Conservation (phyloP, 2,797 vertebrate genomes). For the Pangasius djambal region DNA sequence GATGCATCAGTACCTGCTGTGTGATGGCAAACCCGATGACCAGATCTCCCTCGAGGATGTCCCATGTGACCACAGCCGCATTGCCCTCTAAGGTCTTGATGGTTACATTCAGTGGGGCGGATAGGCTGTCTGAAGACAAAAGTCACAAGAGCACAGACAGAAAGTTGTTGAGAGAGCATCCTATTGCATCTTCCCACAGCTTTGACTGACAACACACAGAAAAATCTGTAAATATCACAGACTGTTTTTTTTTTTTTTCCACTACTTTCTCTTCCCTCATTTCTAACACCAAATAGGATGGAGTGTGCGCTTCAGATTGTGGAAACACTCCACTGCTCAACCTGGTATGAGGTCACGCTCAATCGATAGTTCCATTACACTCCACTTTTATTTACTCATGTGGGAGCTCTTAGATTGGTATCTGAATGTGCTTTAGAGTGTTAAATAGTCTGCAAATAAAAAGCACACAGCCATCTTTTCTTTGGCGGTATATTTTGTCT, state of each 20-base stretch:
- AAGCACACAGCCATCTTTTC: not conserved
- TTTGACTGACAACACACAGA: not conserved
- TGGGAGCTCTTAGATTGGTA: slow-evolving; percentile 49
- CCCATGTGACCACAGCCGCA: slow-evolving; percentile 93
- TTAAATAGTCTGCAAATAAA: slow-evolving; percentile 49
- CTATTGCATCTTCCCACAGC: not conserved
- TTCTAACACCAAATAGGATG: slow-evolving; percentile 34
- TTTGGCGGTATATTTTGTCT: slow-evolving; percentile 14
- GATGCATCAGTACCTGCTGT: slow-evolving; percentile 83
- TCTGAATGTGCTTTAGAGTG: slow-evolving; percentile 42
- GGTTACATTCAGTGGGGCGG: slow-evolving; percentile 93
- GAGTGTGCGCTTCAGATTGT: slow-evolving; percentile 29
- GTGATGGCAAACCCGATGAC: slow-evolving; percentile 96
- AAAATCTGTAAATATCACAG: slow-evolving; percentile 1
- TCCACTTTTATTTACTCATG: slow-evolving; percentile 56
- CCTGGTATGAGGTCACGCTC: slow-evolving; percentile 26
- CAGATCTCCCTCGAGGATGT: slow-evolving; percentile 91
- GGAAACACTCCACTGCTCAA: slow-evolving; percentile 42
- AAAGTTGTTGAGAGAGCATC: slow-evolving; percentile 22
- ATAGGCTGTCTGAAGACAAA: slow-evolving; percentile 82
- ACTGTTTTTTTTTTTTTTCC: not conserved
- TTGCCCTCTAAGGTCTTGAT: slow-evolving; percentile 92
- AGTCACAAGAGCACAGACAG: slow-evolving; percentile 46
- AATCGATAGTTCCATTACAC: slow-evolving; percentile 54
- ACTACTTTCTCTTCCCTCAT: not conserved